These are phyloP conservation scores for Illadopsis cleaveri DNA, from an alignment of 2,113 vertebrate species.

Conservation along the genomic window DNA sequence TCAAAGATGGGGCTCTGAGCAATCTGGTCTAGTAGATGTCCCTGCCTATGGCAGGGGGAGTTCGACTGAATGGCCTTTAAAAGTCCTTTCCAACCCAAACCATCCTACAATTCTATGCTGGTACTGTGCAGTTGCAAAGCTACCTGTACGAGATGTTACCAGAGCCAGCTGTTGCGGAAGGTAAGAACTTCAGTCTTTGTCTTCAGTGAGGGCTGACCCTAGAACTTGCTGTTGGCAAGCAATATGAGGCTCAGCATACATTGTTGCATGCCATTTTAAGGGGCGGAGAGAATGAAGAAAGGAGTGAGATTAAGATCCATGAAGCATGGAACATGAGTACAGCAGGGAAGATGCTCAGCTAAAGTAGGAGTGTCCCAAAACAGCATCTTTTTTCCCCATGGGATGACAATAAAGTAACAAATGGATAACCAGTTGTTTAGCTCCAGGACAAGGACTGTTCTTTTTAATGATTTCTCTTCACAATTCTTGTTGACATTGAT, in stretches of 20 bases:
- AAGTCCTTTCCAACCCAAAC: not conserved
- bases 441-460: not conserved
- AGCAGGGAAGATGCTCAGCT: not conserved
- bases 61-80: not conserved
- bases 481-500: not conserved
- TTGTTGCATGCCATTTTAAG: not conserved
- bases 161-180: not conserved
- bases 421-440: not conserved
- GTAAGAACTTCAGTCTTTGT: not conserved
- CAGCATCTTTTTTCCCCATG: not conserved
- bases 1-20: not conserved
- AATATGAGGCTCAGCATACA: rapidly evolving
- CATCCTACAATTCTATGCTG: not conserved
- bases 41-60: not conserved
- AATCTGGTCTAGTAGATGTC: not conserved
- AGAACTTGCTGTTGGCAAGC: not conserved
- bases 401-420: not conserved
- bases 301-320: not conserved
- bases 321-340: not conserved
- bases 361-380: not conserved
- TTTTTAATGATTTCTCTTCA: not conserved
- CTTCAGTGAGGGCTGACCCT: not conserved
- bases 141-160: not conserved
- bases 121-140: not conserved
- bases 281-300: not conserved